phyloP scores from a whole-genome alignment of 2,797 vertebrate genomes.

The Phaenicophaeus curvirostris region DNA sequence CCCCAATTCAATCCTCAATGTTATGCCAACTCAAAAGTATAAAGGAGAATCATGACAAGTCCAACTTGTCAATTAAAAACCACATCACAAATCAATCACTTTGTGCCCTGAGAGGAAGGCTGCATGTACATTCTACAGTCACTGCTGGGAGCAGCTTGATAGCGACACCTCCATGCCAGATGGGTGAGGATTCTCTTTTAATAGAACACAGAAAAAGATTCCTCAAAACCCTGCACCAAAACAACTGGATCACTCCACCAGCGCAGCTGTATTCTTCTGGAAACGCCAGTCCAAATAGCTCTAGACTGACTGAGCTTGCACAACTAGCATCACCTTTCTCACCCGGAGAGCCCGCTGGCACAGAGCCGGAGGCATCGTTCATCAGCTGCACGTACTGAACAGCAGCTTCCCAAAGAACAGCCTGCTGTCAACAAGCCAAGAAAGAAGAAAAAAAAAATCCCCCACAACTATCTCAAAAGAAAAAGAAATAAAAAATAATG shows the following conservation, averaged over 20 bases:
- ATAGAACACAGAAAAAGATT: neutral
- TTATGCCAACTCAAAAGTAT: neutral
- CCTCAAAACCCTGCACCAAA: neutral
- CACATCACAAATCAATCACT: neutral
- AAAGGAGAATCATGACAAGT: neutral
- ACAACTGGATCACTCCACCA: neutral
- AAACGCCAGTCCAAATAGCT: neutral
- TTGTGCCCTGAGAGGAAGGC: neutral
- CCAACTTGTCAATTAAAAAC: neutral
- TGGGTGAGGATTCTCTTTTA: neutral
- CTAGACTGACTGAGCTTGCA: neutral
- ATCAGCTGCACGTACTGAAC: neutral
- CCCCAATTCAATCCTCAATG: neutral
- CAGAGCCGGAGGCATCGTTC: neutral
- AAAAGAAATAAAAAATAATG: neutral
- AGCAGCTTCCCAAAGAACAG: neutral
- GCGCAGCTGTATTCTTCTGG: neutral
- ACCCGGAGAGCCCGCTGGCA: neutral
- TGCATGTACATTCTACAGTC: neutral
- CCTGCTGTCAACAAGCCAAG: neutral
- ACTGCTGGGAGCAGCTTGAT: neutral
- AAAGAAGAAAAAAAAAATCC: neutral
- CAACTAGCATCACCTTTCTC: neutral
- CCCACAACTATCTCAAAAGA: neutral
- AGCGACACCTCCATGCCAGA: rapidly evolving